A percentile compares a stretch with the other conserved stretches of the same genome.
These are phyloP conservation scores for Callimorpha dominula DNA, from an alignment of 2,888 invertebrate genomes.

Conservation along the genomic window DNA sequence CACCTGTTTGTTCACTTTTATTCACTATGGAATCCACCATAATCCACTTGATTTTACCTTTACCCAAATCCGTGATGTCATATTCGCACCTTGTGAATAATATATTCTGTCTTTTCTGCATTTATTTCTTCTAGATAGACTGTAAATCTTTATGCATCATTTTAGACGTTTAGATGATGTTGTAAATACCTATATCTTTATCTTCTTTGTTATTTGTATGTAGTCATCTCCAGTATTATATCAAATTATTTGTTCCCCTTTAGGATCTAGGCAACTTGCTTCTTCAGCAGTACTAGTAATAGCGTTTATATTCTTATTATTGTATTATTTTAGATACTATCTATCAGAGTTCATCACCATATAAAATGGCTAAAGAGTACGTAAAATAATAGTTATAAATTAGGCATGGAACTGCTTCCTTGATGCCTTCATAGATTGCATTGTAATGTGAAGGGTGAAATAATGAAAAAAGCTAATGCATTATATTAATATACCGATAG, in stretches of 20 bases:
- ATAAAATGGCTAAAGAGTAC: conserved; percentile 42
- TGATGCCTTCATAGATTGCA: conserved; percentile 8
- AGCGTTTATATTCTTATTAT: conserved; percentile 40
- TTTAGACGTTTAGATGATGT: conserved; percentile 41
- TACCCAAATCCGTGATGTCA: conserved; percentile 71
- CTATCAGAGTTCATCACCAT: conserved; percentile 49
- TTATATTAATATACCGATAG: not conserved
- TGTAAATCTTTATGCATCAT: conserved; percentile 50
- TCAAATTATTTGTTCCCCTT: conserved; percentile 31
- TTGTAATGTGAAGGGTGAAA: conserved; percentile 3
- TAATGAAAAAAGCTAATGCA: not conserved
- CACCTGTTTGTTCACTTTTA: conserved; percentile 70
- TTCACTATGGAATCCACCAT: conserved; percentile 67
- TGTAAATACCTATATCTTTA: conserved; percentile 44
- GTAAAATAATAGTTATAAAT: conserved; percentile 44
- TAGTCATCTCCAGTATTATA: conserved; percentile 47
- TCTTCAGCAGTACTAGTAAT: conserved; percentile 23
- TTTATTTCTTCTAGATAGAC: conserved; percentile 64
- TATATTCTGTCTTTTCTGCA: conserved; percentile 75
- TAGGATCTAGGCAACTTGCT: conserved; percentile 24
- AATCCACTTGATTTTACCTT: conserved; percentile 64
- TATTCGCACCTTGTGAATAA: conserved; percentile 85
- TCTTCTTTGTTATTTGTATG: conserved; percentile 49
- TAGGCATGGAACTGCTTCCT: conserved; percentile 46
- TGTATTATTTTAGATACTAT: conserved; percentile 51